Evolutionary conservation across 2,113 vertebrate genomes (phyloP).

Genomic region (Xyliphius kryptos): DNA sequence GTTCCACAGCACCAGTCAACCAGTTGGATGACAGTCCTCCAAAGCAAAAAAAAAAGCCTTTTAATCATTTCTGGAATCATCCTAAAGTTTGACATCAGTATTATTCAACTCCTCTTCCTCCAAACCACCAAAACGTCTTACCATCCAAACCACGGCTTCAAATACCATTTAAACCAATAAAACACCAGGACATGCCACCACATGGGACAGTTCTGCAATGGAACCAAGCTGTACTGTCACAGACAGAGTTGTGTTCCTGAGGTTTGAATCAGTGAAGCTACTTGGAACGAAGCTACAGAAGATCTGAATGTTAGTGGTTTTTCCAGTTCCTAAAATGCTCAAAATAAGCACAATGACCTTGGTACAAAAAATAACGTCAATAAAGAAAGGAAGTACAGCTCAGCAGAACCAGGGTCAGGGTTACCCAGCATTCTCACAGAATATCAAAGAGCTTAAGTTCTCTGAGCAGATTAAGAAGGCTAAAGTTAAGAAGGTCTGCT

Average conservation of each 20-base stretch:
- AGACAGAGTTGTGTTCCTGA: background rate
- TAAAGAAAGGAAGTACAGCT: conserved; percentile 1
- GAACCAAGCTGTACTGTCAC: background rate
- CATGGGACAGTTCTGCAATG: too few species aligned
- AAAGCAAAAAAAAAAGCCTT: too few species aligned
- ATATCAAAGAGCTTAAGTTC: background rate
- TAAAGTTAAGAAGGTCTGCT: background rate
- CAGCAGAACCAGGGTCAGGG: background rate
- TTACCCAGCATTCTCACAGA: background rate
- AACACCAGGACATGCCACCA: too few species aligned
- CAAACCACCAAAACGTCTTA: too few species aligned
- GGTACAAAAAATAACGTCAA: background rate
- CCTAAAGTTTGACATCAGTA: too few species aligned
- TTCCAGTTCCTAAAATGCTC: background rate
- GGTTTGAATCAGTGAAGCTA: background rate
- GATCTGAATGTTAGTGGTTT: background rate
- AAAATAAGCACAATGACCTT: conserved; percentile 6
- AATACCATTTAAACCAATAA: too few species aligned
- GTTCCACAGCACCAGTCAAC: too few species aligned
- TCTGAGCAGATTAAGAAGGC: background rate
- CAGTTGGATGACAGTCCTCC: too few species aligned
- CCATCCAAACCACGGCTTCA: too few species aligned
- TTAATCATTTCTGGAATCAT: too few species aligned
- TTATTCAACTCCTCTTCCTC: too few species aligned
- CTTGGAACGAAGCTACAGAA: background rate